Evolutionary conservation across 2,888 invertebrate species (phyloP), one percentile per base, ranked within the genome.

Genomic region (Phyllotreta cruciferae): DNA sequence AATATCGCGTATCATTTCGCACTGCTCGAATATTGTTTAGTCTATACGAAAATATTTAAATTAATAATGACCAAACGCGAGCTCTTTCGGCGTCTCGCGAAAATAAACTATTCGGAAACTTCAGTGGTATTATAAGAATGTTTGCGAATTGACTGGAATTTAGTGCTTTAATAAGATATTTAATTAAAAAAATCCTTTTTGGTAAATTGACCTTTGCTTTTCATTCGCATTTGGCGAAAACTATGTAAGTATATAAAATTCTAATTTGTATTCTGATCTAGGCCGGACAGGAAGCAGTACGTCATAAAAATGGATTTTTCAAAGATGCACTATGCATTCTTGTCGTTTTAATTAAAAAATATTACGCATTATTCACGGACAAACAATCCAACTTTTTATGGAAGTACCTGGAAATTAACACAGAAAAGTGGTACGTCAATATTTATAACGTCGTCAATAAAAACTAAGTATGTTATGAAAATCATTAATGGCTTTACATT

Each of bases 271-370:
- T 68, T 63, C 68, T 39, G 35, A 34, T 56, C 62, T 38, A 45
- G 39, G 55, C 62, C 13, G 36, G 35, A 69, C 70, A 69, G 73
- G 73, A 73, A 72, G 66, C 65, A 55, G 60, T 71, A 70, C 69
- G 71, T 72, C 72, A 73, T 72, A 72, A 73, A 73, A 73, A 71
- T 71, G 71, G 70, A 72, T 73, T 71, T 72, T 67, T 61, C 66
- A 64, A 62, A 67, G 67, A 69, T 69, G 67, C 67, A 66, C 45
- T 45, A 56, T 66, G 62, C 68, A 69, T 69, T 69, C 66, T 66
- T 60, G 55, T 63, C 61, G 62, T 66, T 69, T 67, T 49, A 67
- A 69, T 69, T 69, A 60, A 69, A 66, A 66, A 66, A 69, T 69
- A 69, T 67, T 67, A 69, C 69, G 69, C 63, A 66, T 69, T 64